Evolutionary conservation across 2,797 vertebrate genomes (phyloP), one percentile per base, ranked within the genome.

Genomic region (Premnoplex brunnescens): DNA sequence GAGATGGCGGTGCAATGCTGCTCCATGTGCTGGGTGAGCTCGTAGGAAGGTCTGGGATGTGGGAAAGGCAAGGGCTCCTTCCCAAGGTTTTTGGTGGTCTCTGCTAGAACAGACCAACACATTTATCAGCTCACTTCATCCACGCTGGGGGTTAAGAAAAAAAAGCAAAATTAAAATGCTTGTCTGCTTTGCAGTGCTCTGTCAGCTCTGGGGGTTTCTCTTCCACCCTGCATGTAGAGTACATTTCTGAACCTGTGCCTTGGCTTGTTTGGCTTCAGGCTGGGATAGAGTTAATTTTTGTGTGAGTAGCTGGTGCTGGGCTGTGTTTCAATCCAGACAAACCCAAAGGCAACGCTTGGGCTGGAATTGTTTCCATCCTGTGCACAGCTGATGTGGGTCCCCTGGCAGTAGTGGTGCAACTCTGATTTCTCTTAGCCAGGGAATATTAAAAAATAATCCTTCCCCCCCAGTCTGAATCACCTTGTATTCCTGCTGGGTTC

Each of bases 1-100:
- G 93, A 98, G 97, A 91, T 97, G 98, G 98, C 97, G 96, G 85
- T 80, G 91, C 80, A 34, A 68, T 41, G 91, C 95, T 89, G 83
- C 39, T 84, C 30, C 77, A 58, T 11, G 34, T 2, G 63, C 75
- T 10, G 73, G 20, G 1, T 3, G 32, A 36, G 20, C 1, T 2
- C 2, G 16, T n/a, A 15, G 67, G 44, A 22, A 30, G 26, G 13
- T 30, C 41, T 24, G 2, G 41, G 48, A 36, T n/a, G 48, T 46
- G 2, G 49, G 77, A 34, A 84, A 69, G 24, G 20, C 48, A 2
- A 63, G 15, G 32, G 22, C 41, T 20, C 16, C 54, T 92, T 64
- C 72, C 39, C 20, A 49, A 34, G 37, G 8, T 24, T 62, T 64
- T 62, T 52, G 30, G 28, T 66, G 37, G 41, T 24, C 60, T 60